phyloP scores from a whole-genome alignment of 2,113 vertebrate species.

The Mus spicilegus region DNA sequence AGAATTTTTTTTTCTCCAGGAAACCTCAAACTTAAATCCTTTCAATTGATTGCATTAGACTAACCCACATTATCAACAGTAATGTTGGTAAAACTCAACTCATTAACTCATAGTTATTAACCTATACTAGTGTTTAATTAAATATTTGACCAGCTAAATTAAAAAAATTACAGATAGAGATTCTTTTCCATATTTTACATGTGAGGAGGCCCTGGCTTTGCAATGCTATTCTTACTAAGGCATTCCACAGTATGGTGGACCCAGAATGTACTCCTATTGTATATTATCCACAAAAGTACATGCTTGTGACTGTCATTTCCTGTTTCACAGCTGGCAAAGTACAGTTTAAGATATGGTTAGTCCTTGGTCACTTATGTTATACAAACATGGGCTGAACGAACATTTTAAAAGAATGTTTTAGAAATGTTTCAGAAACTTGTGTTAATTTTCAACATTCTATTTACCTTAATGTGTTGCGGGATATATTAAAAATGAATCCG shows the following conservation, averaged over 20 bases:
- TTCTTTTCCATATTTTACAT: background rate
- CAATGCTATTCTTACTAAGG: background rate
- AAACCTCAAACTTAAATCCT: background rate
- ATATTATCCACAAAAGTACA: background rate
- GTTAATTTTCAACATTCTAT: background rate
- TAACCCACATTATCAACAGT: background rate
- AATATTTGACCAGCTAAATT: background rate
- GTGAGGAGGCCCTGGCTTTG: background rate
- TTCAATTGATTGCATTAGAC: background rate
- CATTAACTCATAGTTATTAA: background rate
- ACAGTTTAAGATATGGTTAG: background rate
- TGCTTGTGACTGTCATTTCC: background rate
- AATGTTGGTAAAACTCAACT: background rate
- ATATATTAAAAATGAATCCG: too few relatives aligned
- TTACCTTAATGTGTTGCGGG: background rate
- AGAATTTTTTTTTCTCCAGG: background rate
- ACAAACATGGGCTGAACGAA: background rate
- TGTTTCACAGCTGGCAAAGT: accelerated
- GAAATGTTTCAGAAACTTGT: background rate
- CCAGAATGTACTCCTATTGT: background rate
- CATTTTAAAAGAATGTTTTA: background rate
- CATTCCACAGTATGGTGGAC: background rate
- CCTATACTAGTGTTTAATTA: background rate
- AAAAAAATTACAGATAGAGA: background rate
- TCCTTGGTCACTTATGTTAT: background rate